Percentiles rank a stretch among this genome's conserved stretches.
Conservation (phyloP, 2,888 invertebrate species). For the Tachystola acroxantha region DNA sequence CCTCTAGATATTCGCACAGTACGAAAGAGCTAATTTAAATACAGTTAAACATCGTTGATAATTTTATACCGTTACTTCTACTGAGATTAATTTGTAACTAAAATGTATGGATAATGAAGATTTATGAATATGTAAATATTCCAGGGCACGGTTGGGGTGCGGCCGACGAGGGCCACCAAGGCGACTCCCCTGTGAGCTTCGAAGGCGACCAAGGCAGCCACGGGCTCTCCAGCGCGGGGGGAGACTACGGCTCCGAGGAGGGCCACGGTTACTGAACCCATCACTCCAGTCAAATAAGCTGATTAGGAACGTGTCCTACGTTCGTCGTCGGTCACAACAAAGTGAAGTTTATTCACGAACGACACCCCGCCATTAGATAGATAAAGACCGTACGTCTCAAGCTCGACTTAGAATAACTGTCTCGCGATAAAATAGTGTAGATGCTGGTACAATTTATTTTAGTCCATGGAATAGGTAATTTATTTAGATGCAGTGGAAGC, state of each 20-base stretch:
- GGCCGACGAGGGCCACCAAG: conserved; percentile 56
- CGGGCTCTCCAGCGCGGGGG: conserved; percentile 42
- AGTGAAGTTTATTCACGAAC: not conserved
- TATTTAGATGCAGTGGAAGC: no score
- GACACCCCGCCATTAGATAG: not conserved
- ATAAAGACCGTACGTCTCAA: not conserved
- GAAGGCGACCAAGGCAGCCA: conserved; percentile 56
- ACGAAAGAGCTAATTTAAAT: no score
- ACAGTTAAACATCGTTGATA: no score
- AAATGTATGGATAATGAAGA: no score
- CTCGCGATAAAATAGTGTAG: not conserved
- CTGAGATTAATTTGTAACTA: not conserved
- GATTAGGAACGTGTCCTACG: not conserved
- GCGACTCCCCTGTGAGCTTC: conserved; percentile 60
- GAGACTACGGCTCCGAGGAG: conserved; percentile 43
- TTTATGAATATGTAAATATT: no score
- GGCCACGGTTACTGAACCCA: conserved; percentile 23
- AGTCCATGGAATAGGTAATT: no score
- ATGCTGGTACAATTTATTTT: no score
- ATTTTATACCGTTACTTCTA: not conserved
- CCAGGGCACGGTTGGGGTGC: conserved; percentile 65
- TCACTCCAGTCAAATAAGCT: not conserved
- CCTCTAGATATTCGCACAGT: no score
- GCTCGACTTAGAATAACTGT: not conserved
- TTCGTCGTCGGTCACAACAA: not conserved